Conservation (phyloP, 2,113 vertebrate species). For the Etheostoma spectabile region DNA sequence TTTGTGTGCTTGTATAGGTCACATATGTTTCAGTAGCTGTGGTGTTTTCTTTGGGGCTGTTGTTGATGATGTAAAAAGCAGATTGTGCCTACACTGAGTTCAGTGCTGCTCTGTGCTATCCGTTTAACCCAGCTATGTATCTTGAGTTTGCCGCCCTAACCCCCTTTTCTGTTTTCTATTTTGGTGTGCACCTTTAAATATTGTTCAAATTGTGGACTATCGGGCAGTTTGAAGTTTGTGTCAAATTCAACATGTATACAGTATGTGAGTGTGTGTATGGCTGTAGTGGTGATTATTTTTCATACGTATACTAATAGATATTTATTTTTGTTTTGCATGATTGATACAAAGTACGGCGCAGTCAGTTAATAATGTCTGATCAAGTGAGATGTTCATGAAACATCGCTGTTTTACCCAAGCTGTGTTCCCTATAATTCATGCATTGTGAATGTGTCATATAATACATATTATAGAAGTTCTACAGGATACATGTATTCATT, state of each 20-base stretch:
- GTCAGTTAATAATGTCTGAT: conserved; percentile 65
- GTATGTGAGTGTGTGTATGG: conserved; percentile 80
- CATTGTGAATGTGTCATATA: conserved; percentile 76
- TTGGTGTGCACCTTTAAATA: conserved; percentile 75
- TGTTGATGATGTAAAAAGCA: conserved; percentile 88
- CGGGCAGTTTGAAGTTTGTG: conserved; percentile 83
- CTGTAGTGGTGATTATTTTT: conserved; percentile 85
- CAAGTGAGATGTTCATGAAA: conserved; percentile 64
- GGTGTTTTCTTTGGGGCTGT: conserved; percentile 88
- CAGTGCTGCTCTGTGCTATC: conserved; percentile 86
- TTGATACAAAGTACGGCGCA: conserved; percentile 80
- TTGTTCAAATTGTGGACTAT: conserved; percentile 81
- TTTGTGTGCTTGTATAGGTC: conserved; percentile 92
- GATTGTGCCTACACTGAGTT: conserved; percentile 90
- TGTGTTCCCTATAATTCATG: conserved; percentile 71
- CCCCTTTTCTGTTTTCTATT: conserved; percentile 52
- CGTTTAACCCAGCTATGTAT: conserved; percentile 54
- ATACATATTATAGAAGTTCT: conserved; percentile 53
- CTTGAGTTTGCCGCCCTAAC: conserved; percentile 46
- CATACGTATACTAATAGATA: conserved; percentile 71
- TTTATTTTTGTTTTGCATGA: conserved; percentile 89
- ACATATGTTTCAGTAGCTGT: conserved; percentile 89
- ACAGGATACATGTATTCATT: conserved; percentile 48
- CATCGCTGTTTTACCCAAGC: conserved; percentile 60
- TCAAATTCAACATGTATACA: conserved; percentile 78